Evolutionary conservation across 1,140 invertebrate genomes (phyloP).

Genomic region (Glossosoma conforme): DNA sequence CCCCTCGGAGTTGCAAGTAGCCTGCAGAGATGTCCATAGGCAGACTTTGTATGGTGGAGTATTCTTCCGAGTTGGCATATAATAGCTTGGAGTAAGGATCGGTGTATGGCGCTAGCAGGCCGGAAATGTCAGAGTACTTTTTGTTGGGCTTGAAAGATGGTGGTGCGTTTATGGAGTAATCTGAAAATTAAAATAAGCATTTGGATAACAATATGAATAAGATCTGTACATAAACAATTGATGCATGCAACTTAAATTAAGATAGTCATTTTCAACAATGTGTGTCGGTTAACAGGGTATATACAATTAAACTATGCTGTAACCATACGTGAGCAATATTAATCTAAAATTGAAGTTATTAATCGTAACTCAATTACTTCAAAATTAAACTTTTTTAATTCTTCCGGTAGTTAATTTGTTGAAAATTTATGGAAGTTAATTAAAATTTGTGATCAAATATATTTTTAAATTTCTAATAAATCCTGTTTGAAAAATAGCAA

Average conservation of each 20-base stretch:
- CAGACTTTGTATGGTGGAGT: slow-evolving; percentile 72
- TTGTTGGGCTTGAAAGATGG: slow-evolving; percentile 86
- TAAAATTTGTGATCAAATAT: too few relatives aligned
- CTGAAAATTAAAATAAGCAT: slow-evolving; percentile 47
- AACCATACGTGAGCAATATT: too few relatives aligned
- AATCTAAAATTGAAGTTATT: too few relatives aligned
- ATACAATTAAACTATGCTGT: not conserved
- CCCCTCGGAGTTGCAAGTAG: slow-evolving; percentile 78
- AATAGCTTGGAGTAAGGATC: slow-evolving; percentile 86
- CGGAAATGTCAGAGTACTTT: slow-evolving; percentile 92
- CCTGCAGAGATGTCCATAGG: slow-evolving; percentile 88
- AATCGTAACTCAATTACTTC: too few relatives aligned
- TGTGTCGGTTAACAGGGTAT: not conserved
- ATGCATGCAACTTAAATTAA: not conserved
- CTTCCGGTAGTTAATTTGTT: too few relatives aligned
- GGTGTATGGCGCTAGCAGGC: slow-evolving; percentile 78
- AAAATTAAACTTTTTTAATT: too few relatives aligned
- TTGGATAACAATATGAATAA: not conserved
- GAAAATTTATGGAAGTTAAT: too few relatives aligned
- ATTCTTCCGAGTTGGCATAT: slow-evolving; percentile 82
- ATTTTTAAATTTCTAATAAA: too few relatives aligned
- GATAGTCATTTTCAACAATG: not conserved
- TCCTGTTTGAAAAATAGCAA: too few relatives aligned
- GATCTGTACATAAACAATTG: not conserved
- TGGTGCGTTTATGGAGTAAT: slow-evolving; percentile 82